A percentile compares a stretch with the other conserved stretches of the same genome.
Conservation (phyloP, 37 sponge, comb jelly and placozoan genomes). For the Hormiphora californensis region DNA sequence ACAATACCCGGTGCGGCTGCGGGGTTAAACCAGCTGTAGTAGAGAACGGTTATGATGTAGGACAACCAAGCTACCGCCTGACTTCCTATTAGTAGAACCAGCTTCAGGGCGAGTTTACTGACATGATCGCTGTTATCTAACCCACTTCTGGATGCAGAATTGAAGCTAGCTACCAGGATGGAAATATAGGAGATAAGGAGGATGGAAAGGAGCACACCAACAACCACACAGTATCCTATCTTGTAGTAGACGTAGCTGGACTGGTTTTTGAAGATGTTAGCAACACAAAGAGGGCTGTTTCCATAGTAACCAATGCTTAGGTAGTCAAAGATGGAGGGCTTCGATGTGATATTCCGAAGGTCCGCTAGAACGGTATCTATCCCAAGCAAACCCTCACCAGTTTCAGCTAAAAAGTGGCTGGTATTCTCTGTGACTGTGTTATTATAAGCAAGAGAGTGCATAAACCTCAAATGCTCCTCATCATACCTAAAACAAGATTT, state of each 20-base stretch:
- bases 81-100: background rate
- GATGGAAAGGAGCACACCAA: background rate
- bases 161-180: background rate
- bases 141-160: background rate
- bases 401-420: background rate
- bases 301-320: background rate
- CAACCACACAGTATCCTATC: background rate
- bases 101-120: background rate
- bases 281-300: background rate
- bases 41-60: background rate
- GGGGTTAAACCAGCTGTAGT: background rate
- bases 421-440: too few relatives aligned
- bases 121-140: background rate
- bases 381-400: too few relatives aligned
- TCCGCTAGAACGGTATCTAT: background rate
- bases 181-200: background rate
- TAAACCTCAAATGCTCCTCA: too few relatives aligned
- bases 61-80: background rate
- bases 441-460: too few relatives aligned
- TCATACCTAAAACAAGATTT: too few relatives aligned
- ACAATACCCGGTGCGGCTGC: background rate
- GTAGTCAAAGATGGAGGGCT: background rate
- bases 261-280: background rate
- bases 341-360: background rate
- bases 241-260: background rate